A percentile compares a stretch with the other conserved stretches of the same genome.
phyloP scores from a whole-genome alignment of 2,888 invertebrate genomes.

The Hipparchia semele region DNA sequence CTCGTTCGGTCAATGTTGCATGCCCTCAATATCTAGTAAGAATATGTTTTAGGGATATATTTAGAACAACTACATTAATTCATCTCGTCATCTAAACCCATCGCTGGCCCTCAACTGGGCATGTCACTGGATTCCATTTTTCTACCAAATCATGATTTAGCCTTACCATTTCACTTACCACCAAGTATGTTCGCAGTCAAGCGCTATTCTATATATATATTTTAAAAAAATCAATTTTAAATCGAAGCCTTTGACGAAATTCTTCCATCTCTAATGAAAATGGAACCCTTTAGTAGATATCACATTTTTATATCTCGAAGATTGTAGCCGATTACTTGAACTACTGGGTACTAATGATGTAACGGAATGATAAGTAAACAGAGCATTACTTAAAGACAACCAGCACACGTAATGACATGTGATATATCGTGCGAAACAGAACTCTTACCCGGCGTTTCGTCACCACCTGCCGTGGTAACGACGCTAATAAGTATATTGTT shows the following conservation, averaged over 20 bases:
- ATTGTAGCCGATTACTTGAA: neutral
- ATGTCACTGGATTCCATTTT: too few species aligned
- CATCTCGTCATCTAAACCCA: neutral
- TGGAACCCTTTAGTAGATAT: too few species aligned
- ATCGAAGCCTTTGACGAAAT: too few species aligned
- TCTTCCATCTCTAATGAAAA: too few species aligned
- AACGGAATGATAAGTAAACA: neutral
- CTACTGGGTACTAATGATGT: neutral
- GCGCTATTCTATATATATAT: too few species aligned
- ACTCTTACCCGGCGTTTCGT: slow-evolving; percentile 1
- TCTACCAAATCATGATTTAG: too few species aligned
- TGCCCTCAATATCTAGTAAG: neutral
- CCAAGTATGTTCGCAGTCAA: too few species aligned
- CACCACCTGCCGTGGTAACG: neutral
- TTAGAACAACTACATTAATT: neutral
- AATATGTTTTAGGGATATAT: neutral
- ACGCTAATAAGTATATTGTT: neutral
- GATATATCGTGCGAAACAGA: slow-evolving; percentile 7
- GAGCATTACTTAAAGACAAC: slow-evolving; percentile 3
- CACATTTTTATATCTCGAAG: too few species aligned
- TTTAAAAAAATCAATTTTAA: too few species aligned
- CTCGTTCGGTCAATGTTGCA: neutral
- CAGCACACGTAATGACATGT: neutral
- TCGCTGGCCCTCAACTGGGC: too few species aligned
- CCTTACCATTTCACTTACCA: too few species aligned